Conservation (phyloP, 2,113 vertebrate species). For the Neotoma lepida region DNA sequence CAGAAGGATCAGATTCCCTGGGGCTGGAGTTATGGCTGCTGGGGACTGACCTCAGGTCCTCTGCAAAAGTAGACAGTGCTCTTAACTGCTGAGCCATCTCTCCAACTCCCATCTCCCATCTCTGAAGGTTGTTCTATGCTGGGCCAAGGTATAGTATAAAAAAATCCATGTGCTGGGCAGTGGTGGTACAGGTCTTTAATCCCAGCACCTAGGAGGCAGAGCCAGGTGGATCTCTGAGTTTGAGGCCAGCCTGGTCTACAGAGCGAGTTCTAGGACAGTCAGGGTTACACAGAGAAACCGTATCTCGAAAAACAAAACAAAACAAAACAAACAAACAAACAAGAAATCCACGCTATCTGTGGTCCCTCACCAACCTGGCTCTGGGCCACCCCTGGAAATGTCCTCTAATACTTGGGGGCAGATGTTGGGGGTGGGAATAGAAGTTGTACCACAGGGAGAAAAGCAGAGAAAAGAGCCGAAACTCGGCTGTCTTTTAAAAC, state of each 20-base stretch:
- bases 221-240: neutral
- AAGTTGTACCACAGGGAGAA: neutral
- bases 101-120: neutral
- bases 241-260: neutral
- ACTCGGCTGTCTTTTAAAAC: constrained; percentile 40
- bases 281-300: neutral
- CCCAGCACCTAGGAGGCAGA: neutral
- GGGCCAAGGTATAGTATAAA: neutral
- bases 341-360: neutral
- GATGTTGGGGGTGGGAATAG: neutral
- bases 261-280: neutral
- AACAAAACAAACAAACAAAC: neutral
- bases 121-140: neutral
- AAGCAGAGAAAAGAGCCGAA: neutral
- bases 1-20: neutral
- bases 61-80: no score
- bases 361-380: neutral
- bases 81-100: neutral
- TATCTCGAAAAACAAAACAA: neutral
- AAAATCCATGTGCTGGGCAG: neutral
- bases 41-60: neutral
- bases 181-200: neutral
- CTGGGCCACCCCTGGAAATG: neutral
- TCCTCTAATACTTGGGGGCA: neutral
- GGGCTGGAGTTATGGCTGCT: neutral